Evolutionary conservation across 2,888 invertebrate species (phyloP).

Genomic region (Macaria liturata): DNA sequence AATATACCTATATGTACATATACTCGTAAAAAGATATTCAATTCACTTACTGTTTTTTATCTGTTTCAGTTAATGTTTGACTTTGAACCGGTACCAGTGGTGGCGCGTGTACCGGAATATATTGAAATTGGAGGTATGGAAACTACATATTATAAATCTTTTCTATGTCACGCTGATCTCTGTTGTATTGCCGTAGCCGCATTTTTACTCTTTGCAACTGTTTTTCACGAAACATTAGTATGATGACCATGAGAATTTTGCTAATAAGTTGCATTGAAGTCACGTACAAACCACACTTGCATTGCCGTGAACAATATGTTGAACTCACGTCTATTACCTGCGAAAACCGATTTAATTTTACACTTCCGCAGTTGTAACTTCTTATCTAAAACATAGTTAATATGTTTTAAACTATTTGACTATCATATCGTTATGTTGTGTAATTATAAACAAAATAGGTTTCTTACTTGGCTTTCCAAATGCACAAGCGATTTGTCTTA

Average conservation of each 20-base stretch:
- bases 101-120: constrained; percentile 44
- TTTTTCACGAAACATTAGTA: constrained; percentile 15
- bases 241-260: constrained; percentile 16
- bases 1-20: background rate
- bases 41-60: constrained; percentile 26
- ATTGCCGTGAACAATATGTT: no score
- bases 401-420: no score
- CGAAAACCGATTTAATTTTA: no score
- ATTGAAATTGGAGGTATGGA: constrained; percentile 54
- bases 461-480: no score
- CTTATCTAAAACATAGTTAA: no score
- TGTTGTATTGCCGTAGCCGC: background rate
- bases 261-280: constrained; percentile 5
- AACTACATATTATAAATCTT: background rate
- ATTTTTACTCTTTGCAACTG: background rate
- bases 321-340: no score
- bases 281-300: background rate
- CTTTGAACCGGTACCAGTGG: constrained; percentile 58
- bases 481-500: constrained; percentile 1
- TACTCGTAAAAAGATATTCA: constrained; percentile 3
- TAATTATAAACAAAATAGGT: no score
- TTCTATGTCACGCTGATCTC: background rate
- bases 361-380: no score
- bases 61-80: constrained; percentile 71
- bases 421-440: no score